phyloP scores from a whole-genome alignment of 2,113 vertebrate species.

The Morone chrysops region DNA sequence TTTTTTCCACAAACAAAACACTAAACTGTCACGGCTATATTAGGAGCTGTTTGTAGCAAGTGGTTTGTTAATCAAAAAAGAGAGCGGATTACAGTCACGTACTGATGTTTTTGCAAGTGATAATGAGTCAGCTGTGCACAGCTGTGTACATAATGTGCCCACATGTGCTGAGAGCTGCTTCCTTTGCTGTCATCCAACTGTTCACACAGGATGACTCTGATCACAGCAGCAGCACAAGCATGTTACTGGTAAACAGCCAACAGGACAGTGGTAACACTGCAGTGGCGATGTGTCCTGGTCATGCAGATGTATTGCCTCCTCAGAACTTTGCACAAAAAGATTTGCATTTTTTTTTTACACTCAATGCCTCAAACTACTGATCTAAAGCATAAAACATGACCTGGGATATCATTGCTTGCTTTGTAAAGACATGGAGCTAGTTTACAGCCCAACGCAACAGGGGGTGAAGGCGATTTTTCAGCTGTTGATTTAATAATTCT shows the following conservation, averaged over 20 bases:
- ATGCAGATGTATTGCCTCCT: constrained; percentile 20
- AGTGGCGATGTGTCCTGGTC: neutral
- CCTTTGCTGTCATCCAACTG: constrained; percentile 65
- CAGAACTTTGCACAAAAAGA: constrained; percentile 7
- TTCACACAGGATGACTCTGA: constrained; percentile 58
- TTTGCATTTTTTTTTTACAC: neutral
- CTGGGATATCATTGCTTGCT: constrained; percentile 5
- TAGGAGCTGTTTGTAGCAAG: neutral
- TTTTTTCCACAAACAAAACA: constrained; percentile 3
- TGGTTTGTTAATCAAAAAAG: constrained; percentile 47
- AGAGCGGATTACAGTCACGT: constrained; percentile 59
- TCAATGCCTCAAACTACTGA: constrained; percentile 8
- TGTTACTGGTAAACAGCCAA: constrained; percentile 40
- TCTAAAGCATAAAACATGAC: constrained; percentile 29
- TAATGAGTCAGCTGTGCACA: constrained; percentile 72
- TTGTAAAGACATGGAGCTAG: constrained; percentile 19
- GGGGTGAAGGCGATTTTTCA: constrained; percentile 18
- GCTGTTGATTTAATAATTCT: constrained; percentile 44
- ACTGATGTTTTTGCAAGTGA: constrained; percentile 58
- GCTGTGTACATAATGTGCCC: constrained; percentile 67
- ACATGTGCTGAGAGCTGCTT: constrained; percentile 62
- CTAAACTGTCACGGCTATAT: constrained; percentile 10
- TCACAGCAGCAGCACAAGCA: constrained; percentile 46
- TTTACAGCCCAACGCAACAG: constrained; percentile 18
- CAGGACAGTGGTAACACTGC: constrained; percentile 6